Base-by-base conservation (phyloP, 2,113 vertebrate genomes). In the Protobothrops mucrosquamatus region DNA sequence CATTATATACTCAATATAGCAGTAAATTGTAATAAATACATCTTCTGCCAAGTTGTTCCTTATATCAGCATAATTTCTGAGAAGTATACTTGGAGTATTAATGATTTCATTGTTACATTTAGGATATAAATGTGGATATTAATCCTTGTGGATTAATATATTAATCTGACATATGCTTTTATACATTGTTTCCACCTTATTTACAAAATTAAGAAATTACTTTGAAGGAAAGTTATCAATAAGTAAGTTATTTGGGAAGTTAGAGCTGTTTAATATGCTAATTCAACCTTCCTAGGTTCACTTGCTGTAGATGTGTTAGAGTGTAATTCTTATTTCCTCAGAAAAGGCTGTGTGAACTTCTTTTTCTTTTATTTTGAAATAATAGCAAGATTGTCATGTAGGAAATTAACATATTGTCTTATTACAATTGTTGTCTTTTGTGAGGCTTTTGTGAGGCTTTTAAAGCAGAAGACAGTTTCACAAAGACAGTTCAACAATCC, bases 181-280 rank as follows among this genome's bases (percentile, higher is more conserved):
- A 20, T 20, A 74, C n/a, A 74, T 74, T 39, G 15, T 39, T 34
- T 74, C 69, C 6, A 74, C 2, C 39, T 96, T 97, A 89, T 93
- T 93, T 95, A 91, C 88, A 93, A 96, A 95, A 95, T 96, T 95
- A 96, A 96, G 93, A 96, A 96, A 95, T 93, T 88, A 85, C 29
- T 87, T 88, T 92, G 55, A 94, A 56, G 92, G 74, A 48, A 93
- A 92, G 52, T 92, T 89, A 95, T 95, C 88, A 92, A 26, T 69
- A 91, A 93, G 48, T 39, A 74, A 91, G 87, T 93, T 29, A 85
- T 90, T 6, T 85, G 34, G 29, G 94, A 93, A 29, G 92, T 94
- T 51, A 93, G 90, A 94, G 20, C 8, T 18, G 90, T 95, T 89
- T 46, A 85, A 85, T 46, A 48, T 48, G 85, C 43, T 48, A 48